These are phyloP conservation scores for Ptilonorhynchus violaceus DNA, from an alignment of 2,113 vertebrate genomes.

Conservation along the genomic window DNA sequence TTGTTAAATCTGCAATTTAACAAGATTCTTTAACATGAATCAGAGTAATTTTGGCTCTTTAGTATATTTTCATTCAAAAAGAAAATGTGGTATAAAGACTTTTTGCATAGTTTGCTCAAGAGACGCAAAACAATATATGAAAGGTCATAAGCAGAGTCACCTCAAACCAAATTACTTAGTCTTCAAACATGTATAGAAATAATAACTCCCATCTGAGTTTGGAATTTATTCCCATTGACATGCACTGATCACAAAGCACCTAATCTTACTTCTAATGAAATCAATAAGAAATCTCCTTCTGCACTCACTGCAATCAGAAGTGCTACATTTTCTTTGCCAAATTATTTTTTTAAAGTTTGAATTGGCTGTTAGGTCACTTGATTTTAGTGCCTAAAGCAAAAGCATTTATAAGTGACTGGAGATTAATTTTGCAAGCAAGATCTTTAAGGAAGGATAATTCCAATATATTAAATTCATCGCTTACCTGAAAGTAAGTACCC, in stretches of 20 bases:
- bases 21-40: background rate
- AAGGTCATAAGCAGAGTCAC: background rate
- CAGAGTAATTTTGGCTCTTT: background rate
- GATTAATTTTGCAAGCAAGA: constrained; percentile 22
- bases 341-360: constrained; percentile 13
- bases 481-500: constrained; percentile 33
- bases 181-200: background rate
- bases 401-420: constrained; percentile 6
- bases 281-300: background rate
- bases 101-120: background rate
- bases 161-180: background rate
- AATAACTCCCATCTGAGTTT: background rate
- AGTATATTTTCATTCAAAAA: background rate
- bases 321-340: background rate
- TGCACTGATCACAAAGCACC: background rate
- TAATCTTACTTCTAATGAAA: background rate
- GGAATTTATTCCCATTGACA: background rate
- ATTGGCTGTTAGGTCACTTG: background rate
- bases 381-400: constrained; percentile 33
- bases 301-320: background rate
- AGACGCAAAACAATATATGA: background rate
- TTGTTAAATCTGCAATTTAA: background rate
- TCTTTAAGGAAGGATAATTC: constrained; percentile 40
- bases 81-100: background rate
- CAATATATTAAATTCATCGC: background rate